Evolutionary conservation across 1,140 invertebrate species (phyloP).

Genomic region (Pseudobourletiella spinata): DNA sequence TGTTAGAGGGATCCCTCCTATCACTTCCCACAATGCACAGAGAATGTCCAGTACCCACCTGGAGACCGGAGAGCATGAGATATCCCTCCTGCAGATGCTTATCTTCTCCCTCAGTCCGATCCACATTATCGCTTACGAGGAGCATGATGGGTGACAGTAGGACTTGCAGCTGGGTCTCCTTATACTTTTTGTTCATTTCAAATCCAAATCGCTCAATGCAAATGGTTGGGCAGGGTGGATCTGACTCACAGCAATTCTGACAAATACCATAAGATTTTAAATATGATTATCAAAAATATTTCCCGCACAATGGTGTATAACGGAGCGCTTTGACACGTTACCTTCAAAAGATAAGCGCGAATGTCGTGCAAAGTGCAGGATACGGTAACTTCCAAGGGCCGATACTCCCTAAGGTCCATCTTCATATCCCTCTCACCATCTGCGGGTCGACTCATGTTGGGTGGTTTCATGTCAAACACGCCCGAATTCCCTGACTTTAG

Average conservation of each 20-base stretch:
- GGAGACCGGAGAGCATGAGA: conserved; percentile 76
- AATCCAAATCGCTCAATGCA: conserved; percentile 85
- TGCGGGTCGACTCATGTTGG: conserved; percentile 1
- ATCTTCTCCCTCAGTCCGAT: conserved; percentile 53
- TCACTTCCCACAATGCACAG: neutral
- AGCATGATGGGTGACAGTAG: conserved; percentile 80
- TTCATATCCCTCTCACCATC: conserved; percentile 7
- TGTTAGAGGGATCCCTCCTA: neutral
- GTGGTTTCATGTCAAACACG: conserved; percentile 12
- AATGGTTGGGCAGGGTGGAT: conserved; percentile 82
- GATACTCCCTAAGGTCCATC: conserved; percentile 69
- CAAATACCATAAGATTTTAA: conserved; percentile 24
- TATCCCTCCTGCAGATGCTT: conserved; percentile 79
- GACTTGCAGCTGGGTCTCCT: conserved; percentile 82
- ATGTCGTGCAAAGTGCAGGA: conserved; percentile 92
- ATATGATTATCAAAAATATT: conserved; percentile 12
- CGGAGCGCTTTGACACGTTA: no score
- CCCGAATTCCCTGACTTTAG: conserved; percentile 36
- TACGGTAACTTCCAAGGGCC: conserved; percentile 82
- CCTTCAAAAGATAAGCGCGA: conserved; percentile 80
- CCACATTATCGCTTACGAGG: conserved; percentile 61
- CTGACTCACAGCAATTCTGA: conserved; percentile 69
- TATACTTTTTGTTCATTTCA: conserved; percentile 90
- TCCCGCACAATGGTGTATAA: neutral
- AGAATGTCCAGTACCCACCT: conserved; percentile 51